Percentiles rank a stretch among this genome's conserved stretches.
phyloP scores from a whole-genome alignment of 2,797 vertebrate species.

The Lagorchestes hirsutus region DNA sequence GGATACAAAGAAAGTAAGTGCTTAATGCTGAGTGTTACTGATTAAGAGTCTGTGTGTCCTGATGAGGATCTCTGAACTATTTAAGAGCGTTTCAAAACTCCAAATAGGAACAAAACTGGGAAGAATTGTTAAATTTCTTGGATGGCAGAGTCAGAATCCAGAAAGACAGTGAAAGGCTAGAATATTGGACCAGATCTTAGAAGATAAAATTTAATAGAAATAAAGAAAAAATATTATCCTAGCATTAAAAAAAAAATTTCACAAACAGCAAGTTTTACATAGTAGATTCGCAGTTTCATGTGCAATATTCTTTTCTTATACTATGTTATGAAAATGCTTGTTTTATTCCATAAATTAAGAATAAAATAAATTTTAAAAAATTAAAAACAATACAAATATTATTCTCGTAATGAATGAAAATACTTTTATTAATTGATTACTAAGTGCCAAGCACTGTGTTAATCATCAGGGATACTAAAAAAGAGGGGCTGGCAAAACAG shows the following conservation, averaged over 20 bases:
- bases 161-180: background rate
- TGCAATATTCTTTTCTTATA: background rate
- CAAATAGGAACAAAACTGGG: background rate
- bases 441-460: background rate
- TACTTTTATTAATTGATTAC: background rate
- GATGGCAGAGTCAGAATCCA: background rate
- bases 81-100: background rate
- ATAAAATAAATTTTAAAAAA: background rate
- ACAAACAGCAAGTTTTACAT: background rate
- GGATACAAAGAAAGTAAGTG: background rate
- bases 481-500: background rate
- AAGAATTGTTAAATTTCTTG: background rate
- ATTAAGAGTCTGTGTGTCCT: background rate
- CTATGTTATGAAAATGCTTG: background rate
- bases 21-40: background rate
- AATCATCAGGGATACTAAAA: background rate
- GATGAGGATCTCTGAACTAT: background rate
- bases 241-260: background rate
- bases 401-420: background rate
- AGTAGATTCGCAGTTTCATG: background rate
- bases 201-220: background rate
- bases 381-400: background rate
- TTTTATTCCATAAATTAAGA: background rate
- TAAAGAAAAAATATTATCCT: background rate
- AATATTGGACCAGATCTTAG: background rate